Percentiles rank a stretch among this genome's conserved stretches.
Conservation (phyloP, 2,888 invertebrate genomes). For the Liopterus haemorrhoidalis region DNA sequence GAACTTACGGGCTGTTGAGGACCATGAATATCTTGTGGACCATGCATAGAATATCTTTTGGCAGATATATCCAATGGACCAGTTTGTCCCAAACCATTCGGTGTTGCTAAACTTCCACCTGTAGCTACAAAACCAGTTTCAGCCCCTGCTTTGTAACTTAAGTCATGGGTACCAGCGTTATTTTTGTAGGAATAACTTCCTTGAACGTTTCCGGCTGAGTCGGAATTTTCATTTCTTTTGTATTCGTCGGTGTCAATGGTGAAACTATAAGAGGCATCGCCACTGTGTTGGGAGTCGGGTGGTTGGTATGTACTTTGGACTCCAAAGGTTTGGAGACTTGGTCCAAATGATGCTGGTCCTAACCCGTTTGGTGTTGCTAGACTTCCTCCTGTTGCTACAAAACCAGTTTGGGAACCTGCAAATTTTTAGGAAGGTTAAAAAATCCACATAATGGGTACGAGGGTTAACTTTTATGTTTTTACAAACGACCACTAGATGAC, state of each 20-base stretch:
- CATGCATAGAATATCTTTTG: slow-evolving; percentile 6
- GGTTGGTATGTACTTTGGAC: slow-evolving; percentile 2
- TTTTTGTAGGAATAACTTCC: slow-evolving; percentile 25
- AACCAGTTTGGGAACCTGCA: slow-evolving; percentile 34
- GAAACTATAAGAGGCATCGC: slow-evolving; percentile 31
- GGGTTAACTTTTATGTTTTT: no score
- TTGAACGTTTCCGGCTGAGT: slow-evolving; percentile 24
- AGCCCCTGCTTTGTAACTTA: slow-evolving; percentile 31
- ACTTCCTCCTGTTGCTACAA: slow-evolving; percentile 41
- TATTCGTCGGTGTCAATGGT: slow-evolving; percentile 25
- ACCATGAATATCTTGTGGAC: not conserved
- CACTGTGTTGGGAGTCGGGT: slow-evolving; percentile 19
- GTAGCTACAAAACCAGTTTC: slow-evolving; percentile 31
- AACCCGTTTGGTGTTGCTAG: slow-evolving; percentile 36
- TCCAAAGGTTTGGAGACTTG: slow-evolving; percentile 8
- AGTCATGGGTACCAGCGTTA: slow-evolving; percentile 19
- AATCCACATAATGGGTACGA: no score
- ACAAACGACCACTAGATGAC: no score
- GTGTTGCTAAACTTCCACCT: slow-evolving; percentile 31
- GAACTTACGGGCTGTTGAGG: not conserved
- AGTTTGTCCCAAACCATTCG: slow-evolving; percentile 16
- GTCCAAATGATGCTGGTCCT: slow-evolving; percentile 5
- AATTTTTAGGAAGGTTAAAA: no score
- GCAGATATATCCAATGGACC: slow-evolving; percentile 1
- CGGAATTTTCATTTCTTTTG: slow-evolving; percentile 23